Conservation (phyloP, 2,888 invertebrate genomes). For the Eudasyphora cyanicolor region DNA sequence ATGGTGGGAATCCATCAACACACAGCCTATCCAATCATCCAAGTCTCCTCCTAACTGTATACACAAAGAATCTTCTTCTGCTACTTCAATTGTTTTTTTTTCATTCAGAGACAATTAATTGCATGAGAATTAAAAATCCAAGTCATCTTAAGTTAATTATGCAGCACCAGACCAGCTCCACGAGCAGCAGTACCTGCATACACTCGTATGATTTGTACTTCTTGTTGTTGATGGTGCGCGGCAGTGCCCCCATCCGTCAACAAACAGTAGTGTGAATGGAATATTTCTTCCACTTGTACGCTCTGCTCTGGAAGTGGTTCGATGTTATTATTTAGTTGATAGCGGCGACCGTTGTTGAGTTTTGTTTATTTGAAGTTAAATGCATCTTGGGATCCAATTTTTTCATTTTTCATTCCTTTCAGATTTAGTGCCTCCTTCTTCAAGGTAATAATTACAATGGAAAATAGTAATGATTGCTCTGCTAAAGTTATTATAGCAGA, state of each 20-base stretch:
- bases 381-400: constrained; percentile 10
- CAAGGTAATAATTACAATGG: constrained; percentile 17
- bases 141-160: constrained; percentile 23
- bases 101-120: constrained; percentile 24
- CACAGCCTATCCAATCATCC: neutral
- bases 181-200: no score
- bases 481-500: constrained; percentile 11
- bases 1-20: constrained; percentile 20
- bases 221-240: no score
- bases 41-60: constrained; percentile 5
- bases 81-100: neutral
- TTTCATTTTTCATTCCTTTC: neutral
- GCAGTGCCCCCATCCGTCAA: no score
- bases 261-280: neutral
- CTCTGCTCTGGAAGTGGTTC: neutral
- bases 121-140: constrained; percentile 32
- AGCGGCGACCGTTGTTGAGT: neutral
- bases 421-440: neutral
- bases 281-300: neutral
- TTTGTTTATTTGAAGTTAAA: constrained; percentile 3
- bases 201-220: no score
- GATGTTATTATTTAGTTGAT: neutral
- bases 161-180: neutral
- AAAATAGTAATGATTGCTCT: constrained; percentile 5
- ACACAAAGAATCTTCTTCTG: neutral